Conservation (phyloP, 1,140 invertebrate species). For the Drosophila paulistorum region DNA sequence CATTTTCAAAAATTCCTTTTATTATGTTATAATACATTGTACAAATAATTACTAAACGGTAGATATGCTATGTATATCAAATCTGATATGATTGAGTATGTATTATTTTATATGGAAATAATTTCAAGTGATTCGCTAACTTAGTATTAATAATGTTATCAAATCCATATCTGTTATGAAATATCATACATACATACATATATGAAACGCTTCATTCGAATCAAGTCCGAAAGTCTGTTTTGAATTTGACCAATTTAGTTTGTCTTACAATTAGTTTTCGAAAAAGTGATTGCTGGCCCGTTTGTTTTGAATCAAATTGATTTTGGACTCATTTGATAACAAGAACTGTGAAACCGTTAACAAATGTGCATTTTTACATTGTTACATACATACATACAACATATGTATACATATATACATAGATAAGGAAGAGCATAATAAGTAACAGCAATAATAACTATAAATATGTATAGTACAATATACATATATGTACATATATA, state of each 20-base stretch:
- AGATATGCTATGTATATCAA: not conserved
- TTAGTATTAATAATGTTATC: not conserved
- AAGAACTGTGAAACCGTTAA: slow-evolving; percentile 6
- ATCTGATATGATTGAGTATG: not conserved
- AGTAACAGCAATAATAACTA: not conserved
- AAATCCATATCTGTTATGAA: not conserved
- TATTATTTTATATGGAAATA: not conserved
- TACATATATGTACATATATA: too few relatives aligned
- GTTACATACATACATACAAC: not conserved
- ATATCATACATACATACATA: not conserved
- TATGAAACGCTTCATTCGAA: not conserved
- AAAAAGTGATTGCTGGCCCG: not conserved
- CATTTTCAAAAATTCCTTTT: not conserved
- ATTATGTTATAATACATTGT: not conserved
- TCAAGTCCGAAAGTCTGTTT: not conserved
- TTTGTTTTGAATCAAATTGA: too few relatives aligned
- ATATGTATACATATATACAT: slow-evolving; percentile 23
- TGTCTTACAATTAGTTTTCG: not conserved
- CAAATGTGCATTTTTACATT: slow-evolving; percentile 9
- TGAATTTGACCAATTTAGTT: too few relatives aligned
- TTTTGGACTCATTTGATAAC: not conserved
- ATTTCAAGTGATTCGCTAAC: slow-evolving; percentile 3
- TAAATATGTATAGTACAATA: not conserved
- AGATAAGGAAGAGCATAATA: not conserved
- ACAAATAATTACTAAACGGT: not conserved